Evolutionary conservation across 1,140 invertebrate genomes (phyloP).

Genomic region (Drosophila nigrodunni): DNA sequence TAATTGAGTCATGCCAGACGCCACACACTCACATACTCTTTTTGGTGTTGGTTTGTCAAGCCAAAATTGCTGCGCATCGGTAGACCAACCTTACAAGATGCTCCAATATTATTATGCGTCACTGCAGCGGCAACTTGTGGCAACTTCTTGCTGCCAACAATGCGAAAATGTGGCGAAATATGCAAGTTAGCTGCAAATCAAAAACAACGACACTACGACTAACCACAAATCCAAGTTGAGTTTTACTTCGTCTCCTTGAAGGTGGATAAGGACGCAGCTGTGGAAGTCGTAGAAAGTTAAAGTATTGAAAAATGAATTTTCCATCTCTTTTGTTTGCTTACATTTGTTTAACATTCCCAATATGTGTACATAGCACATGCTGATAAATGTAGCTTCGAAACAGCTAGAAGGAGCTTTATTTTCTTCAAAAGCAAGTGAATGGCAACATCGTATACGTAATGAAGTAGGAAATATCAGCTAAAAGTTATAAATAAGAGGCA

Average conservation of each 20-base stretch:
- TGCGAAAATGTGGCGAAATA: constrained; percentile 68
- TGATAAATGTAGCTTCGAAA: not conserved
- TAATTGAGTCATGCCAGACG: constrained; percentile 75
- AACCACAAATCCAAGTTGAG: constrained; percentile 47
- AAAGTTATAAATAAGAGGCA: no score
- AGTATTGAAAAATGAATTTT: constrained; percentile 6
- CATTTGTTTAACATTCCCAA: constrained; percentile 9
- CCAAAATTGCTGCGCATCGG: constrained; percentile 66
- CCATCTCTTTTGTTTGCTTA: constrained; percentile 1
- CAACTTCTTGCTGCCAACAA: constrained; percentile 50
- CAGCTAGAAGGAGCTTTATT: not conserved
- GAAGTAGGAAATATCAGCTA: no score
- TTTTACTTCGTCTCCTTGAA: constrained; percentile 32
- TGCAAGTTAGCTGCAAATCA: constrained; percentile 64
- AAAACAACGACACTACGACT: constrained; percentile 41
- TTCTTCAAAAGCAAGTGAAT: not conserved
- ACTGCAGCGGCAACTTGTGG: constrained; percentile 56
- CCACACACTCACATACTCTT: not conserved
- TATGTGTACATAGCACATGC: not conserved
- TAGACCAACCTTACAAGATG: constrained; percentile 67
- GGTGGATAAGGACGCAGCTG: not conserved
- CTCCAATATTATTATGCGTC: constrained; percentile 38
- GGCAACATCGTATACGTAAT: no score
- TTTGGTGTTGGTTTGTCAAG: constrained; percentile 36
- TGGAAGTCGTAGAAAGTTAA: constrained; percentile 2